Conservation (phyloP, 2,113 vertebrate genomes). For the Fregata magnificens region DNA sequence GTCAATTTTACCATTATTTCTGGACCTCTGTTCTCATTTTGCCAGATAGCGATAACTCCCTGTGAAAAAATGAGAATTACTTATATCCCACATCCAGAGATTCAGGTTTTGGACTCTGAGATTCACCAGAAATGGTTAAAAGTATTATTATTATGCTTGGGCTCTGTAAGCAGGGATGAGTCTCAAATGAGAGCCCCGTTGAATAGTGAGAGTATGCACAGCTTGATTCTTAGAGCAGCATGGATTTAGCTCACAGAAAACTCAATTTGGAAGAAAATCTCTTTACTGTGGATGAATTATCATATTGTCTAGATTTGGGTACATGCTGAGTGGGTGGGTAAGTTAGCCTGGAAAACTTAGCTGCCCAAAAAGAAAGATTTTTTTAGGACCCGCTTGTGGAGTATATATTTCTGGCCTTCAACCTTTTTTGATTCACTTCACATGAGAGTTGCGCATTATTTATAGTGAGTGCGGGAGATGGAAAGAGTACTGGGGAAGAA, state of each 20-base stretch:
- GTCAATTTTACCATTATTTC: not conserved
- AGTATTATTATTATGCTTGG: not conserved
- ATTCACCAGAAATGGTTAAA: not conserved
- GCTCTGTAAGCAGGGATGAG: not conserved
- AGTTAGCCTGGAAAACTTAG: not conserved
- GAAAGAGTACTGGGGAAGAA: not conserved
- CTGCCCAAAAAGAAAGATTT: not conserved
- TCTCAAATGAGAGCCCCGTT: not conserved
- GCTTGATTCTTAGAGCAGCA: not conserved
- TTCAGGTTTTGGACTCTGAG: not conserved
- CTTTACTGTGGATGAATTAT: not conserved
- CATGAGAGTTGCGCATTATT: conserved; percentile 29
- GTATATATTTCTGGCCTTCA: not conserved
- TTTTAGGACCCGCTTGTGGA: not conserved
- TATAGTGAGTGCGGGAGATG: conserved; percentile 35
- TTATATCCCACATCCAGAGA: not conserved
- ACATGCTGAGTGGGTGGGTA: not conserved
- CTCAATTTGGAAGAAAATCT: not conserved
- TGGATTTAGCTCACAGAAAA: not conserved
- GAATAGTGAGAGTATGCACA: not conserved
- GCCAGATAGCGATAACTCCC: not conserved
- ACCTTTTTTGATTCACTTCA: conserved; percentile 1
- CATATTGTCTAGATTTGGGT: not conserved
- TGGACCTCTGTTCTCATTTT: not conserved
- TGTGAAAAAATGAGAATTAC: not conserved